phyloP scores from a whole-genome alignment of 2,888 invertebrate genomes.

The Caenorhabditis auriculariae region DNA sequence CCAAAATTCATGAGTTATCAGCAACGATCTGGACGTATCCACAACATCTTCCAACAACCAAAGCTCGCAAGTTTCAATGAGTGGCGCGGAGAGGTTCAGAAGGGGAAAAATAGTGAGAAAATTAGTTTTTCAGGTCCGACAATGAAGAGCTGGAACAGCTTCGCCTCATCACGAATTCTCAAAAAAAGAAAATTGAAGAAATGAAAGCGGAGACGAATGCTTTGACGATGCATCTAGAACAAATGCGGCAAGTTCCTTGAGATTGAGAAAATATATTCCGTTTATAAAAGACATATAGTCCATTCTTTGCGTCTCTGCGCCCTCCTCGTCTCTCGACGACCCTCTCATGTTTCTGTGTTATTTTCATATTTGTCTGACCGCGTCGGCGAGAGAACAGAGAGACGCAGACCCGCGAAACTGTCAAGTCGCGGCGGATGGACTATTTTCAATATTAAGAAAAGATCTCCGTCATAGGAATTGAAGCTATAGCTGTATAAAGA shows the following conservation, averaged over 20 bases:
- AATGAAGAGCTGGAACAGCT: constrained; percentile 47
- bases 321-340: too few species aligned
- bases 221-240: constrained; percentile 35
- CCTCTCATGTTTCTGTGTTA: too few species aligned
- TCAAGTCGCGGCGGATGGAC: too few species aligned
- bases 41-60: constrained; percentile 25
- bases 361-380: too few species aligned
- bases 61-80: constrained; percentile 20
- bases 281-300: background rate
- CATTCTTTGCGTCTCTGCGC: background rate
- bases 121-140: constrained; percentile 11
- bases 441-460: too few species aligned
- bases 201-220: constrained; percentile 38
- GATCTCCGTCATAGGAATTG: too few species aligned
- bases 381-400: too few species aligned
- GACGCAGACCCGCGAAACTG: too few species aligned
- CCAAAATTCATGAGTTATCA: background rate
- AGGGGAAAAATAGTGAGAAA: background rate
- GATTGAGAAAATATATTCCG: background rate
- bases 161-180: constrained; percentile 48
- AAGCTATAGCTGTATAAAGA: too few species aligned
- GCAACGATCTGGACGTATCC: too few species aligned
- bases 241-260: constrained; percentile 35
- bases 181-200: constrained; percentile 48
- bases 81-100: constrained; percentile 15